A percentile compares a stretch with the other conserved stretches of the same genome.
phyloP scores from a whole-genome alignment of 2,113 vertebrate genomes.

The Pteronura brasiliensis region DNA sequence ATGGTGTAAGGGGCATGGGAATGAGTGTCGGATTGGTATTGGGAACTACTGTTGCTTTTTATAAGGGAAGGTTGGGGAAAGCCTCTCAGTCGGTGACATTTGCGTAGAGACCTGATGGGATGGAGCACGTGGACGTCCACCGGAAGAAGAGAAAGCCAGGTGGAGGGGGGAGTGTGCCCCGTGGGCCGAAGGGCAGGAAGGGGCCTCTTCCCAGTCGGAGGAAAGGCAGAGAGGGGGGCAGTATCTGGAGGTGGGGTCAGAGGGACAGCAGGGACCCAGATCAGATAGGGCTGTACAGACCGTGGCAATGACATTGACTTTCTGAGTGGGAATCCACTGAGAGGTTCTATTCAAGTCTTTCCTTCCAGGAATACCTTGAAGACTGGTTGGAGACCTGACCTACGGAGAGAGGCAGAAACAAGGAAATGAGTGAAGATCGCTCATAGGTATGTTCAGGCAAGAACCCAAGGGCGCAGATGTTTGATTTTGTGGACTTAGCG shows the following conservation, averaged over 20 bases:
- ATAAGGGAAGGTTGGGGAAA: background rate
- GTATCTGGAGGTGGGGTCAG: background rate
- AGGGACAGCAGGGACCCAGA: background rate
- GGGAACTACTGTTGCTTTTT: background rate
- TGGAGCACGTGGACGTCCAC: background rate
- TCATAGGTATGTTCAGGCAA: background rate
- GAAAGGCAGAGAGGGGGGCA: background rate
- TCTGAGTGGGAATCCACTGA: background rate
- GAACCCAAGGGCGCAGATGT: background rate
- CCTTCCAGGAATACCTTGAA: background rate
- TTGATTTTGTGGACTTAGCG: background rate
- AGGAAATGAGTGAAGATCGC: background rate
- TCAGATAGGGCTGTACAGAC: background rate
- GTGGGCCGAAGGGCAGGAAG: too few species aligned
- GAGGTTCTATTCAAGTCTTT: background rate
- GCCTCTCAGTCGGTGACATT: background rate
- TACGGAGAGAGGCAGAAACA: background rate
- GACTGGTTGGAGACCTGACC: background rate
- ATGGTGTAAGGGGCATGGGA: background rate
- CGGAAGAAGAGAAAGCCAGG: background rate
- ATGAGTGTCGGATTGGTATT: background rate
- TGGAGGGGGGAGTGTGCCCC: background rate
- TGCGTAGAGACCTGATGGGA: background rate
- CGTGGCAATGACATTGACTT: background rate
- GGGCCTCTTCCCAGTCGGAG: background rate